Percentiles rank a stretch among this genome's conserved stretches.
Evolutionary conservation across 2,113 vertebrate species (phyloP).

Genomic region (Pollachius pollachius): DNA sequence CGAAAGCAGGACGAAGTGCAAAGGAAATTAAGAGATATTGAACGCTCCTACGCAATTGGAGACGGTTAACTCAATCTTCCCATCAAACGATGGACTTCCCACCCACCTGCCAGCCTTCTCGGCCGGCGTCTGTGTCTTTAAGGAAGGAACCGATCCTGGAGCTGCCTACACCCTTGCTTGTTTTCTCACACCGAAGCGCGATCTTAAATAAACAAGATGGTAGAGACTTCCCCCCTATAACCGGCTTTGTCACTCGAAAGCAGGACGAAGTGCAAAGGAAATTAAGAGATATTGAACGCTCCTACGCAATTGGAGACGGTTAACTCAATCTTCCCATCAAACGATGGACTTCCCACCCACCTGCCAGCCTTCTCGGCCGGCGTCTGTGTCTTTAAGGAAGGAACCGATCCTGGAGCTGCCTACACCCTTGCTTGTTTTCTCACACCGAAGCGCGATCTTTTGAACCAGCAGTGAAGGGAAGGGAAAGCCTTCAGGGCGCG

Average conservation of each 20-base stretch:
- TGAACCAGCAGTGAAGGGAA: constrained; percentile 63
- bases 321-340: constrained; percentile 4
- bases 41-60: not conserved
- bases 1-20: too few relatives aligned
- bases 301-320: not conserved
- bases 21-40: not conserved
- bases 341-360: not conserved
- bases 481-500: constrained; percentile 60
- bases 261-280: too few relatives aligned
- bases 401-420: constrained; percentile 70
- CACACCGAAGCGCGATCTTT: constrained; percentile 67
- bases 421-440: constrained; percentile 67
- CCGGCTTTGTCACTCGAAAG: too few relatives aligned
- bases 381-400: constrained; percentile 63
- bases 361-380: not conserved
- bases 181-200: constrained; percentile 67
- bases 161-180: constrained; percentile 62
- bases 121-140: constrained; percentile 46
- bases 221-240: too few relatives aligned
- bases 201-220: constrained; percentile 39
- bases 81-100: not conserved
- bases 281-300: not conserved
- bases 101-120: not conserved
- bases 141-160: constrained; percentile 72
- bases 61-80: constrained; percentile 12